phyloP scores from a whole-genome alignment of 2,888 invertebrate genomes.

The Calliphora vomitoria region DNA sequence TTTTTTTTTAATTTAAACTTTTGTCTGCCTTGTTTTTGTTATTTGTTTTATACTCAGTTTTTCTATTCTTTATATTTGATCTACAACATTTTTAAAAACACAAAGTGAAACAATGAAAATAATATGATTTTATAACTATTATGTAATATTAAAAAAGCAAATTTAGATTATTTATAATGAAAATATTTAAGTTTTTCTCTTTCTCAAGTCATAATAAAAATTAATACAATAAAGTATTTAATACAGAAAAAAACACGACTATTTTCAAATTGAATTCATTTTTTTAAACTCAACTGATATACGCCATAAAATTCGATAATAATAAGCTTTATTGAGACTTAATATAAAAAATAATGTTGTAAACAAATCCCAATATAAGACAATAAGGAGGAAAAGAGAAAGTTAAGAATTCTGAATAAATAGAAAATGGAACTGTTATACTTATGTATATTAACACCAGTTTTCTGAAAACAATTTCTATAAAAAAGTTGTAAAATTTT shows the following conservation, averaged over 20 bases:
- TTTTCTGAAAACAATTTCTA: too few species aligned
- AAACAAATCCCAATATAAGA: too few species aligned
- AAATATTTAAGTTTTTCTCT: neutral
- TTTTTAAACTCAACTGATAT: too few species aligned
- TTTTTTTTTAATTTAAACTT: constrained; percentile 1
- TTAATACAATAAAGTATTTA: neutral
- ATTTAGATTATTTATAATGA: constrained; percentile 3
- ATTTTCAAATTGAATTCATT: neutral
- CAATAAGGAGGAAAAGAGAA: too few species aligned
- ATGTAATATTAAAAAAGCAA: neutral
- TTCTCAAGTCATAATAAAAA: neutral
- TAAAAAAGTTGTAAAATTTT: too few species aligned
- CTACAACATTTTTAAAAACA: neutral
- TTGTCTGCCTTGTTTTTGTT: constrained; percentile 23
- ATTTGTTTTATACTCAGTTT: constrained; percentile 31
- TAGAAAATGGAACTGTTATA: neutral
- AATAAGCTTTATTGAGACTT: too few species aligned
- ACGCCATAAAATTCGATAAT: too few species aligned
- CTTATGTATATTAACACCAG: too few species aligned
- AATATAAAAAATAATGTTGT: too few species aligned
- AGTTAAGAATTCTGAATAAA: too few species aligned
- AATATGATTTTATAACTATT: constrained; percentile 16
- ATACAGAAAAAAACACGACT: neutral
- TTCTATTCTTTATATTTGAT: neutral
- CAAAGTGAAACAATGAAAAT: neutral